phyloP scores from a whole-genome alignment of 2,113 vertebrate genomes.

The Tetrax tetrax region DNA sequence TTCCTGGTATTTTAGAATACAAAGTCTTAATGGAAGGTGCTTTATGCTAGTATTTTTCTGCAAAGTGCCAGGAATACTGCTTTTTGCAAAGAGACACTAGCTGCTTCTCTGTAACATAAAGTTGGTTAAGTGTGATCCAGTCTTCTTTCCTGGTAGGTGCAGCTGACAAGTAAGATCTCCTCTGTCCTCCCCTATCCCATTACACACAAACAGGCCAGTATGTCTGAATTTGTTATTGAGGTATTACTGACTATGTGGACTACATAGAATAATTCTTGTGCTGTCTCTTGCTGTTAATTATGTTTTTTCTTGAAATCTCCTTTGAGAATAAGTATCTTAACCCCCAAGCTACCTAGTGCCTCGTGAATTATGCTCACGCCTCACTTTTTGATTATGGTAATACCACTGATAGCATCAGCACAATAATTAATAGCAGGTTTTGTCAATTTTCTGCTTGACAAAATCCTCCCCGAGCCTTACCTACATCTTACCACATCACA shows the following conservation, averaged over 20 bases:
- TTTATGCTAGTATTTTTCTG: neutral
- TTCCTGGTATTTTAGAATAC: neutral
- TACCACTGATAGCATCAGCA: slow-evolving; percentile 61
- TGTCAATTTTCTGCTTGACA: slow-evolving; percentile 75
- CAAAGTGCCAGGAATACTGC: neutral
- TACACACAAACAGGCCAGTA: neutral
- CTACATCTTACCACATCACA: slow-evolving; percentile 59
- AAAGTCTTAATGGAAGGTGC: neutral
- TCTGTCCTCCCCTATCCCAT: neutral
- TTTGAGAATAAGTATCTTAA: slow-evolving; percentile 57
- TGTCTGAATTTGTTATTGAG: neutral
- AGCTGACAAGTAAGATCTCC: neutral
- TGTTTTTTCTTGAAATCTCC: slow-evolving; percentile 38
- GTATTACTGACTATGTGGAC: neutral
- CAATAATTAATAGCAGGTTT: slow-evolving; percentile 74
- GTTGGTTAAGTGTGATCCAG: neutral
- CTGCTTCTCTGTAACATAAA: neutral
- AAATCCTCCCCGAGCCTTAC: slow-evolving; percentile 59
- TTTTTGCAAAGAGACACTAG: neutral
- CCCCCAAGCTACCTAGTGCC: neutral
- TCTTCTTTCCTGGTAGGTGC: neutral
- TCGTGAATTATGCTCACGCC: slow-evolving; percentile 40
- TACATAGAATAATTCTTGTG: neutral
- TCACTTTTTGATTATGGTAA: slow-evolving; percentile 72
- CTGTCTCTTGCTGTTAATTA: slow-evolving; percentile 14